phyloP scores from a whole-genome alignment of 2,113 vertebrate genomes.

The Saguinus imperator region DNA sequence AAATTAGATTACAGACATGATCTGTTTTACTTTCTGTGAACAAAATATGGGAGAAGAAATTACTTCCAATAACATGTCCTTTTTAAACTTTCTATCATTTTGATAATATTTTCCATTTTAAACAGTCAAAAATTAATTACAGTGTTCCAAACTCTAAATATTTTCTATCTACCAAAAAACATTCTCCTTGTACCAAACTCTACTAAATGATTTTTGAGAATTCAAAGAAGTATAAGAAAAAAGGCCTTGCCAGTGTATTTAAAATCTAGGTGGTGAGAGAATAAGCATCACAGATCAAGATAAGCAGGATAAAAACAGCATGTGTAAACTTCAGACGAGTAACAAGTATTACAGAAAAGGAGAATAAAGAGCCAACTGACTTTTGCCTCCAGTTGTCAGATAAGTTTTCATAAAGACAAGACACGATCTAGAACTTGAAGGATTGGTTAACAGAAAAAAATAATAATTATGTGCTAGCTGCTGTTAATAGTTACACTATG shows the following conservation, averaged over 20 bases:
- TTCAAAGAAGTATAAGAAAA: background rate
- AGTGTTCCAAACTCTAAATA: background rate
- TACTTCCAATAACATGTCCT: background rate
- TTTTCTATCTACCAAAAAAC: background rate
- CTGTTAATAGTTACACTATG: background rate
- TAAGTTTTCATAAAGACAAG: background rate
- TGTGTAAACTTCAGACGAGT: background rate
- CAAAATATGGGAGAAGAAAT: background rate
- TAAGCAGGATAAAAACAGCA: background rate
- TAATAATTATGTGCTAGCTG: background rate
- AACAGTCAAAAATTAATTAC: background rate
- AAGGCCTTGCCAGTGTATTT: background rate
- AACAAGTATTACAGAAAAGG: background rate
- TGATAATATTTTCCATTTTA: slow-evolving; percentile 3
- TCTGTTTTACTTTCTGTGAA: background rate
- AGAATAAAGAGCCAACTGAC: background rate
- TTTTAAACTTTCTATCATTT: slow-evolving; percentile 21
- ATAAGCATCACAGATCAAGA: background rate
- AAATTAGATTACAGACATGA: background rate
- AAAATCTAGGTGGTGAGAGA: background rate
- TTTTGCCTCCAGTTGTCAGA: background rate
- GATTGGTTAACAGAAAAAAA: background rate
- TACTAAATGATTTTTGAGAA: background rate
- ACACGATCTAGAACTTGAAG: slow-evolving; percentile 10
- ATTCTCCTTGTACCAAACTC: background rate